Evolutionary conservation across 2,888 invertebrate genomes (phyloP).

Genomic region (Volucella inflata): DNA sequence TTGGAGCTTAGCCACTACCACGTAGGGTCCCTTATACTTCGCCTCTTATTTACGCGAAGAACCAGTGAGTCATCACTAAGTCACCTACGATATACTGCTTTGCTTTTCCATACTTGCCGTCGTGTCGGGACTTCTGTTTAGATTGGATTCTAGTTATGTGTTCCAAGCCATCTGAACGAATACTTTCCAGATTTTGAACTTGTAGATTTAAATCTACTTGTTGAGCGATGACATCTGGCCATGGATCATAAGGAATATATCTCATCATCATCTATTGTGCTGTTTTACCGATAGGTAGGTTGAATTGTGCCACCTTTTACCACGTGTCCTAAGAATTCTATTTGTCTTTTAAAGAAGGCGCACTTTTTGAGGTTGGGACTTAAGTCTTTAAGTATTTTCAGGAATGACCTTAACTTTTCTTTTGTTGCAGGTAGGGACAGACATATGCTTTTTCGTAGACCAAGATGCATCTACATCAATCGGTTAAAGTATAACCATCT

Average conservation of each 20-base stretch:
- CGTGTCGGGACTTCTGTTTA: conserved; percentile 33
- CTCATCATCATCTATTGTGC: conserved; percentile 26
- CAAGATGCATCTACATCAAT: too few relatives aligned
- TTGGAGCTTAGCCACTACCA: conserved; percentile 18
- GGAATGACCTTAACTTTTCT: conserved; percentile 17
- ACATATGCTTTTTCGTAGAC: too few relatives aligned
- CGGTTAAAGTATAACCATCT: too few relatives aligned
- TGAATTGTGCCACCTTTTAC: conserved; percentile 1
- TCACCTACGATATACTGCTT: conserved; percentile 36
- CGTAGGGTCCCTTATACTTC: conserved; percentile 37
- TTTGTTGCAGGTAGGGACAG: too few relatives aligned
- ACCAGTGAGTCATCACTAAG: conserved; percentile 32
- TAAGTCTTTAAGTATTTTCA: conserved; percentile 9
- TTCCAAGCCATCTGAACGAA: too few relatives aligned
- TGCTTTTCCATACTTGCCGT: conserved; percentile 26
- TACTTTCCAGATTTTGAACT: too few relatives aligned
- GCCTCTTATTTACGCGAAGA: conserved; percentile 28
- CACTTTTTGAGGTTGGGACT: conserved; percentile 36
- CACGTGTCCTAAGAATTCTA: conserved; percentile 43
- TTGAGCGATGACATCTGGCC: too few relatives aligned
- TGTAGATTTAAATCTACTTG: conserved; percentile 27
- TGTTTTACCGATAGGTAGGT: conserved; percentile 30
- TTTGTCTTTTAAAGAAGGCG: conserved; percentile 32
- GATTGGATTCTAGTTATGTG: conserved; percentile 46
- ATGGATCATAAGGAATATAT: conserved; percentile 37